phyloP scores from a whole-genome alignment of 2,797 vertebrate genomes.

The Ibycter americanus region DNA sequence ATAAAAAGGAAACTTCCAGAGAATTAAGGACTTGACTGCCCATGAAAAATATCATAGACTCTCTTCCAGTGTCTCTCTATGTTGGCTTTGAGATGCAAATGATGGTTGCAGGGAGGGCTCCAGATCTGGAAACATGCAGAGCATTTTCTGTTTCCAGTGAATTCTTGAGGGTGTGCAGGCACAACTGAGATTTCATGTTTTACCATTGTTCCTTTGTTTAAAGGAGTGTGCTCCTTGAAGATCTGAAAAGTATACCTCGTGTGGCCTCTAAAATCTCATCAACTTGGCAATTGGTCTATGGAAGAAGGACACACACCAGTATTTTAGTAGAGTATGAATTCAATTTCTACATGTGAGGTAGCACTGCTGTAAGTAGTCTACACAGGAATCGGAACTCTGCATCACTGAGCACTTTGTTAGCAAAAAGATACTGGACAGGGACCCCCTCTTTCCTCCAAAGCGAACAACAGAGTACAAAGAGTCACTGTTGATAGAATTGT shows the following conservation, averaged over 20 bases:
- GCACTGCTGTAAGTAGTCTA: not conserved
- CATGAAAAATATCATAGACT: not conserved
- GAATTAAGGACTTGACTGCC: not conserved
- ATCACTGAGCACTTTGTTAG: not conserved
- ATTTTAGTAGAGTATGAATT: not conserved
- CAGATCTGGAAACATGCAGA: not conserved
- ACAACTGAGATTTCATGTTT: not conserved
- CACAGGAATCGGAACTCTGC: not conserved
- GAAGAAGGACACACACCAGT: not conserved
- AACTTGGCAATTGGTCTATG: not conserved
- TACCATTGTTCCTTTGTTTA: not conserved
- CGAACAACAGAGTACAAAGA: not conserved
- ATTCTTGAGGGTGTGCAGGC: not conserved
- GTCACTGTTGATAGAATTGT: not conserved
- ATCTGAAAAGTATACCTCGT: not conserved
- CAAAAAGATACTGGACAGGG: too few species aligned
- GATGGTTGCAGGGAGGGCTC: not conserved
- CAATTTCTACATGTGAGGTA: not conserved
- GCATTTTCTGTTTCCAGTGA: not conserved
- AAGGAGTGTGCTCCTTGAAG: not conserved
- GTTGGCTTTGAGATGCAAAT: not conserved
- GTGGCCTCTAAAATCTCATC: not conserved
- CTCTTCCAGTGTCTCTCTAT: not conserved
- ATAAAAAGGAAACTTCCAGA: not conserved
- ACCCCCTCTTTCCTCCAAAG: not conserved